Evolutionary conservation across 2,113 vertebrate species (phyloP).

Genomic region (Campylorhamphus procurvoides): DNA sequence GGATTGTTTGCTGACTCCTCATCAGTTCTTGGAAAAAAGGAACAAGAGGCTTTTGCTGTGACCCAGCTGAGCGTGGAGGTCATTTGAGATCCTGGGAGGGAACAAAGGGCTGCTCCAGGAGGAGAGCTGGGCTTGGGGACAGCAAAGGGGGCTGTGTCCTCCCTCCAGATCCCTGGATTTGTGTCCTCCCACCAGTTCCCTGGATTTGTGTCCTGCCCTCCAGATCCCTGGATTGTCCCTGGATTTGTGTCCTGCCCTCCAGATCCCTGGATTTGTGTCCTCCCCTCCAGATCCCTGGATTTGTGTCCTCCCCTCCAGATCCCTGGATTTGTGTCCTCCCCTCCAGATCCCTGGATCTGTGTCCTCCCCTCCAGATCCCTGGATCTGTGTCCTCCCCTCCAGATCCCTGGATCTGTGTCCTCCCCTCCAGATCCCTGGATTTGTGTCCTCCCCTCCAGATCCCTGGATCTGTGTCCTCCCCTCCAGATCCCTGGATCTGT

Average conservation of each 20-base stretch:
- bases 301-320: no score
- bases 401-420: background rate
- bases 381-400: background rate
- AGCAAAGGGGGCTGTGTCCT: background rate
- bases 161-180: background rate
- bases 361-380: background rate
- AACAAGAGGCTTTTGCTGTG: background rate
- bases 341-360: background rate
- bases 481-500: background rate
- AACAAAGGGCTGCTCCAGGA: background rate
- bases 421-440: no score
- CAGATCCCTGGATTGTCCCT: no score
- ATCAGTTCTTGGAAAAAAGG: background rate
- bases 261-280: background rate
- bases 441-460: background rate
- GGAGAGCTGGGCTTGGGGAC: no score
- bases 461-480: background rate
- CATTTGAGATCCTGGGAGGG: conserved; percentile 20
- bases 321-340: no score
- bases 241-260: background rate
- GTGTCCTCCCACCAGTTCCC: background rate
- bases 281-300: background rate
- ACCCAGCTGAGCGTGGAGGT: background rate
- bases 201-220: background rate
- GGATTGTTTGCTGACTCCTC: background rate